Base-by-base conservation (phyloP, 2,888 invertebrate species). In the Flexamia atlantica region DNA sequence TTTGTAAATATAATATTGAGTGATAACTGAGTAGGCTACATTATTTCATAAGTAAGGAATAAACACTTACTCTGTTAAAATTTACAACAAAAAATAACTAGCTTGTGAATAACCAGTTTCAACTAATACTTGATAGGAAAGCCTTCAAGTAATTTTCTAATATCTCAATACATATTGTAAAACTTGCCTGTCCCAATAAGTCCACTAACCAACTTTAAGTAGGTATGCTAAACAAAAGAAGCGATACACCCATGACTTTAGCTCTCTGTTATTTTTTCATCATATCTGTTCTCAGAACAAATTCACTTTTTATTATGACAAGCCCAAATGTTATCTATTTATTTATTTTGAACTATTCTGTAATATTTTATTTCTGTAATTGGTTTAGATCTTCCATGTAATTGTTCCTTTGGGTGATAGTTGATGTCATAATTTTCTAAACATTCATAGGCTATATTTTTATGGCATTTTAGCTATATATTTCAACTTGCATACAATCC, bases 231-330 rank as follows among this genome's bases (percentile, higher is more conserved):
- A 17, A 28, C 17, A 2, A 28, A 64, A 28, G 5, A 28, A 28
- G 64, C n/a, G 30, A 64, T 28, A 28, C 9, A 9, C 14, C 64
- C 28, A 28, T 64, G 64, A 28, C 64, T 28, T 64, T 23, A 12
- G 64, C 64, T 64, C 64, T 64, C 64, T 64, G 28, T 17, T 64
- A 64, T 12, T 57, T 23, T 57, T 3, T 57, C 57, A 23, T 57
- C 9, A 23, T 23, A 7, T 57, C 57, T 57, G 23, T 23, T 57
- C 23, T 57, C 57, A 46, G 46, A 17, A 7, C 36, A 57, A 57
- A 3, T 57, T 57, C 57, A n/a, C 23, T 57, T 25, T 57, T 23
- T 23, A 57, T 23, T 57, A 12, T 40, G 40, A 57, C 57, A 23
- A 23, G 57, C 57, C 12, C 25, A 57, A 25, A 57, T 12, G 3